Evolutionary conservation across 2,888 invertebrate species (phyloP), one percentile per base, ranked within the genome.

Genomic region (Reticulitermes lucifugus): DNA sequence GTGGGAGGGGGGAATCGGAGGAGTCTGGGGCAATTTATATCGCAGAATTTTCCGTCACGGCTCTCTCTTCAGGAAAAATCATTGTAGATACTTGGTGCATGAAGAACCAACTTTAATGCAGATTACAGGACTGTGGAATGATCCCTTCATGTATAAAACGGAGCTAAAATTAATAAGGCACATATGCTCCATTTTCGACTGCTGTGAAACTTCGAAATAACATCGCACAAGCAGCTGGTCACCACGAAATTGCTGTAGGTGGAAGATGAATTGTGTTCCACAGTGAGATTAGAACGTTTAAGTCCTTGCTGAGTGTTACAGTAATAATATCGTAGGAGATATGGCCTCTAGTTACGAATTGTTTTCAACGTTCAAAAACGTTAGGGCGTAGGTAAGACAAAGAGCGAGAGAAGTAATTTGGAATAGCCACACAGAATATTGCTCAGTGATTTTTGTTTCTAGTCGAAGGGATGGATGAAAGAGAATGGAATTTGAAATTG

Each of bases 401-500:
- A 18, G 18, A 18, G 55, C 55, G 14, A 18, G 18, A 18, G 14
- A 55, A 55, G 73, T 35, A 41, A 41, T 73, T 35, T 2, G 41
- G 21, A 73, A 73, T 73, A 35, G 18, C 21, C 70, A 70, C 4
- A 70, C n/a, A 25, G 18, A 73, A 41, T 41, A 43, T 2, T 5
- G 41, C 10, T 73, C 41, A 43, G 4, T 41, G 12, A 73, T 0
- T 12, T 73, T 73, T 73, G 73, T 41, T 35, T 73, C 35, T 41
- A 73, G 9, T 41, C 14, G 12, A 21, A 41, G 21, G 14, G 73
- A 41, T 1, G 25, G 6, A 41, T 0, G 41, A 55, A 12, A 73
- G 21, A 43, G 41, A 73, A 35, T 18, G 73, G 73, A 35, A 73
- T 21, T 12, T 73, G 73, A 73, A 73, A 73, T 73, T 73, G 73